These are phyloP conservation scores for Hydrotaea diabolus DNA, from an alignment of 2,888 invertebrate species.

Conservation along the genomic window DNA sequence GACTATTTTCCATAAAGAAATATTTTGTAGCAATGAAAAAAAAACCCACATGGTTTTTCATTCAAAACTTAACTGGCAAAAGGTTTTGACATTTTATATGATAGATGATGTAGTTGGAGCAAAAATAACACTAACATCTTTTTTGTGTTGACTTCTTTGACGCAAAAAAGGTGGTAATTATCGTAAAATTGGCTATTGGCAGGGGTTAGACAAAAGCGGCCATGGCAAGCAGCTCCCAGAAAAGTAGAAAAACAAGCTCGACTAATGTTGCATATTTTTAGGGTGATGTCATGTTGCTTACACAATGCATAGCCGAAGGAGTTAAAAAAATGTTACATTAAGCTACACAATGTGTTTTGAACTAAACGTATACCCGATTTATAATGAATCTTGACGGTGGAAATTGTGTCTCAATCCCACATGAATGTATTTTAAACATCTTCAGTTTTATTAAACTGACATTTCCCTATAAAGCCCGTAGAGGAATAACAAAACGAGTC, in stretches of 20 bases:
- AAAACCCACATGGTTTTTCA: conserved; percentile 11
- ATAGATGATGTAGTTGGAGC: conserved; percentile 76
- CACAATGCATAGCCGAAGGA: background rate
- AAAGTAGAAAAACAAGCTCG: background rate
- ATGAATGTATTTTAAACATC: too few species aligned
- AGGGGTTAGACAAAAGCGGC: background rate
- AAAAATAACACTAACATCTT: background rate
- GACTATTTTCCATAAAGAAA: conserved; percentile 7
- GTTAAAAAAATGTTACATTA: too few species aligned
- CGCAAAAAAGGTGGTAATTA: conserved; percentile 19
- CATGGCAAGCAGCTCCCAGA: background rate
- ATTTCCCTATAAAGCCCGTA: too few species aligned
- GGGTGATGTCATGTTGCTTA: background rate
- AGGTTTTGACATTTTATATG: conserved; percentile 80
- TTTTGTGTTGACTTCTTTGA: background rate
- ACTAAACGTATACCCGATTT: too few species aligned
- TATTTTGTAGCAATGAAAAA: background rate
- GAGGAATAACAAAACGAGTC: too few species aligned
- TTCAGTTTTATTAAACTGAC: too few species aligned
- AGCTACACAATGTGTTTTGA: too few species aligned
- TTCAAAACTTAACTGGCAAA: conserved; percentile 69
- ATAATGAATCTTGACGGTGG: too few species aligned
- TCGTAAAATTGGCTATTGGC: background rate
- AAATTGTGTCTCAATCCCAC: too few species aligned
- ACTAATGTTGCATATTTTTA: background rate